Conservation (phyloP, 2,797 vertebrate genomes). For the Garrulus glandarius region DNA sequence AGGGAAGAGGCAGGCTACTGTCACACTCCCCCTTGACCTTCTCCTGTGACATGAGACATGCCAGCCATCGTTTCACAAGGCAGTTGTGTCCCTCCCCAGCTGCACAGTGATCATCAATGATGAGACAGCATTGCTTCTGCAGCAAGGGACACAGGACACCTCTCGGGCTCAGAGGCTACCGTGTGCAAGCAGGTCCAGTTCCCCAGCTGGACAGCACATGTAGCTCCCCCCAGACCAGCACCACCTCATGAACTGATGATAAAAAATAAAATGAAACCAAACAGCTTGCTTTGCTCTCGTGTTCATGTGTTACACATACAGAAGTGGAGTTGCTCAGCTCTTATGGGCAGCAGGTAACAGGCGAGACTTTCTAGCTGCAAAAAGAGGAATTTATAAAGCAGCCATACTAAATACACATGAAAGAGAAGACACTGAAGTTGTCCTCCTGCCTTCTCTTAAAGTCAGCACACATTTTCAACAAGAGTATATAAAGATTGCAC, state of each 20-base stretch:
- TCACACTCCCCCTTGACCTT: background rate
- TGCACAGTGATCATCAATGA: fast-evolving
- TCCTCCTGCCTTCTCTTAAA: background rate
- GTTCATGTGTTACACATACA: background rate
- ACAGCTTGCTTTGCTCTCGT: background rate
- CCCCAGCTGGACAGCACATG: background rate
- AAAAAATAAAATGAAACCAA: background rate
- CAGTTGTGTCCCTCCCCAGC: background rate
- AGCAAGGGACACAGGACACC: background rate
- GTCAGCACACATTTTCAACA: background rate
- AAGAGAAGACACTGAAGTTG: background rate
- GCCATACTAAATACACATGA: no score
- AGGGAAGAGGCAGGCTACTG: background rate
- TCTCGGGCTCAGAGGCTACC: fast-evolving
- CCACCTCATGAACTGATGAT: background rate
- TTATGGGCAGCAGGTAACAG: background rate
- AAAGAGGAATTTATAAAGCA: background rate
- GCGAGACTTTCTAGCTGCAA: background rate
- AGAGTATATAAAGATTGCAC: background rate
- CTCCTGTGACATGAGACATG: background rate
- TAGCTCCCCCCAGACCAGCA: background rate
- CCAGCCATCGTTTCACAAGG: fast-evolving
- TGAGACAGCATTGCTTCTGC: background rate
- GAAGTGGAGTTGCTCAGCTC: background rate
- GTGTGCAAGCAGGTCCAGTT: background rate